Conservation (phyloP, 2,797 vertebrate genomes). For the Spheniscus humboldti region DNA sequence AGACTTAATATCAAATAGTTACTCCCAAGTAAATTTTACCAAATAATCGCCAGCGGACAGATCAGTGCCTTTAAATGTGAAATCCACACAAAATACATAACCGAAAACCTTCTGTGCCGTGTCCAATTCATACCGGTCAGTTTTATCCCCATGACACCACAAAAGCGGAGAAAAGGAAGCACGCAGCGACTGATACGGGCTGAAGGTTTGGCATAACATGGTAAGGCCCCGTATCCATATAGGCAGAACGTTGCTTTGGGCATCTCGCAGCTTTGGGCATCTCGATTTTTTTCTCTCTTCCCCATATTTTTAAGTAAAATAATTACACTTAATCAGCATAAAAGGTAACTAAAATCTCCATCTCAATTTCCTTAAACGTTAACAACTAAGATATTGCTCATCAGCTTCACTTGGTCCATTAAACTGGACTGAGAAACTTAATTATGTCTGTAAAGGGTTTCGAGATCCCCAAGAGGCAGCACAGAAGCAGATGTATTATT, state of each 20-base stretch:
- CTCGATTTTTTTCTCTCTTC: background rate
- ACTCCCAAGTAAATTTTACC: background rate
- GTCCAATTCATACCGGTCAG: too few relatives aligned
- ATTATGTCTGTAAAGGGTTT: background rate
- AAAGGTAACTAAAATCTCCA: background rate
- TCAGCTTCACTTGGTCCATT: background rate
- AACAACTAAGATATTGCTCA: background rate
- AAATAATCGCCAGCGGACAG: too few relatives aligned
- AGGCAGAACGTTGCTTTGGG: background rate
- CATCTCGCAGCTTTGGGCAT: background rate
- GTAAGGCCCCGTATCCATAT: fast-evolving
- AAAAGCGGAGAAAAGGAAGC: background rate
- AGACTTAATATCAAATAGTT: background rate
- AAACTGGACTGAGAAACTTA: background rate
- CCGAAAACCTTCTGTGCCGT: background rate
- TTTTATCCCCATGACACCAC: background rate
- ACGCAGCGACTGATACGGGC: fast-evolving
- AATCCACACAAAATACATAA: background rate
- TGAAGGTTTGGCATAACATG: background rate
- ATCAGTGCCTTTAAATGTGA: background rate
- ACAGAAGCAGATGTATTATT: background rate
- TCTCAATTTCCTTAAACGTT: background rate
- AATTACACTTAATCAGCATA: background rate
- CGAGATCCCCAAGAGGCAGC: background rate
- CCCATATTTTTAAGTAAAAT: background rate